These are phyloP conservation scores for Moxostoma hubbsi DNA, from an alignment of 2,797 vertebrate genomes.

Conservation along the genomic window DNA sequence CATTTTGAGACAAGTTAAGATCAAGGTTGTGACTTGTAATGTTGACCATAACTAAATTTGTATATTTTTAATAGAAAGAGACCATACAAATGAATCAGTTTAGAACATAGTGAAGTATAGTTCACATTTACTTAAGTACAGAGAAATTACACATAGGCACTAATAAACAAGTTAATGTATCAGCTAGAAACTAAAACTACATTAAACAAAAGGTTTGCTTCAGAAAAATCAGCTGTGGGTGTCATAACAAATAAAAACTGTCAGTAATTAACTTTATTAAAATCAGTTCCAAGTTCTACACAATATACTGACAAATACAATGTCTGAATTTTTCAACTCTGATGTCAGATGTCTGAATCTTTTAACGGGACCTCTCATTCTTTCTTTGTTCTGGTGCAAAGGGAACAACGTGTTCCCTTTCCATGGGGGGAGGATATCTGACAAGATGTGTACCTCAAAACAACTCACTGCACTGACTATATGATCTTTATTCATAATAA, in stretches of 20 bases:
- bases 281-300: neutral
- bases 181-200: too few species aligned
- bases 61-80: neutral
- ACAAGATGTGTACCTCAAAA: neutral
- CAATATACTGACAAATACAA: neutral
- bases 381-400: neutral
- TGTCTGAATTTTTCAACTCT: neutral
- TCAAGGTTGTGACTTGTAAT: neutral
- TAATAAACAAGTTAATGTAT: too few species aligned
- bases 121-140: too few species aligned
- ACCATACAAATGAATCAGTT: neutral
- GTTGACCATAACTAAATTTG: too few species aligned
- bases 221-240: neutral
- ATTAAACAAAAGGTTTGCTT: too few species aligned
- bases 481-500: neutral
- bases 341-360: neutral
- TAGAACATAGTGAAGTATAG: neutral
- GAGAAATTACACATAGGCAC: too few species aligned
- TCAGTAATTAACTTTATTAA: neutral
- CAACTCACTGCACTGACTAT: neutral
- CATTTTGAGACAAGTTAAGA: too few species aligned
- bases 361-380: neutral
- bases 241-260: neutral
- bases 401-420: constrained; percentile 9
- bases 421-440: neutral